Evolutionary conservation across 2,113 vertebrate genomes (phyloP), one percentile per base, ranked within the genome.

Genomic region (Romanogobio albipinnatus): DNA sequence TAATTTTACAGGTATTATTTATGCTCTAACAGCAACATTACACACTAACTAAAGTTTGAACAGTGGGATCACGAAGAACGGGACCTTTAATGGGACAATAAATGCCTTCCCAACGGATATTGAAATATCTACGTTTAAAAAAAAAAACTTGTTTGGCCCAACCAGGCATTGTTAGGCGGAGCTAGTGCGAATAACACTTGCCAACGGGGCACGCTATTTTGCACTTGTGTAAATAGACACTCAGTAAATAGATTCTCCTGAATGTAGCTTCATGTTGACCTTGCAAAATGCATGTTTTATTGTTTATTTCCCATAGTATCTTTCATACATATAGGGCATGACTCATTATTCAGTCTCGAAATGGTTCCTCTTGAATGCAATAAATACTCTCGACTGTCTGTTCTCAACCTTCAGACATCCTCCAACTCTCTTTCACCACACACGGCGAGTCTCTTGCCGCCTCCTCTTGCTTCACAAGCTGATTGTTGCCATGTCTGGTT

Each of bases 401-500:
- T 81, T 81, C 62, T 24, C 81, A 56, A 71, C 49, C 81, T 71
- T 71, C 81, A 71, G 81, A 70, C 29, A 70, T 73, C 51, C 19
- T 82, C 81, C 49, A 56, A 58, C 24, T 68, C 24, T 81, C 26
- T 66, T 81, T 81, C 61, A 68, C 3, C 15, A 4, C 58, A 7
- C 77, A 80, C 5, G 19, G 62, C 47, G 33, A 56, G 51, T 66
- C 22, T 70, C 33, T 19, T 17, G 49, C 33, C 49, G 13, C 64
- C 33, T 82, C 64, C 29, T 51, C 49, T 10, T 82, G 49, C 66
- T 71, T 82, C 47, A 24, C 66, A 70, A 71, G 49, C 81, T 56
- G 81, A 73, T 82, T 71, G 64, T 71, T 73, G 33, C 61, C 53
- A 84, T 89, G 89, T 86, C 90, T 91, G 84, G 89, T 82, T 73